Evolutionary conservation across 2,888 invertebrate genomes (phyloP), one percentile per base, ranked within the genome.

Genomic region (Pelosia muscerda): DNA sequence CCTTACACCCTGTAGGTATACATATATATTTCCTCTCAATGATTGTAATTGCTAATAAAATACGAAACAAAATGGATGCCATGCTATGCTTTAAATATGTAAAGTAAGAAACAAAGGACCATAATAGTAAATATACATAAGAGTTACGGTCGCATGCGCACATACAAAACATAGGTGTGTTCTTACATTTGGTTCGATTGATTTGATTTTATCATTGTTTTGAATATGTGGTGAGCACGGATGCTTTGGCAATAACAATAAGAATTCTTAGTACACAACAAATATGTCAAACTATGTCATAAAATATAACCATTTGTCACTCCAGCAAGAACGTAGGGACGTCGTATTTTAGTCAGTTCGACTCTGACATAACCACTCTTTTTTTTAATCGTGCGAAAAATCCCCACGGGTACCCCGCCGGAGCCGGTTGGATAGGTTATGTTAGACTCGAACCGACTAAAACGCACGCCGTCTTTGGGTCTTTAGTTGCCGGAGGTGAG

Each of bases 121-220:
- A 58, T 69, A 77, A 67, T 11, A 63, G 57, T 54, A 56, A 62
- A 69, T 59, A 26, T 61, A 19, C 63, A 59, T 56, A 61, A 66
- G 67, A 55, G 74, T 34, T 65, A 68, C 61, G 66, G 78, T 66
- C 57, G 62, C 60, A 0, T 71, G 73, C 61, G 59, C 70, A 71
- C 23, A n/a, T 11, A 68, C 75, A 78, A 77, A 72, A 77, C 69
- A 19, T 77, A 65, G 75, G 80, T 23, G 73, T 38, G 78, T 68
- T 69, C 13, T 1, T 11, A 23, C 1, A 38, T 13, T n/a, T 49
- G n/a, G 49, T n/a, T n/a, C 49, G 23, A n/a, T 65, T 55, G 55
- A 55, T 55, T 23, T 23, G 53, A 23, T 23, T 53, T 53, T 28
- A 13, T 34, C 9, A 38, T 49, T 55, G 34, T 38, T 25, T 60